Evolutionary conservation across 2,113 vertebrate genomes (phyloP).

Genomic region (Lagopus muta): DNA sequence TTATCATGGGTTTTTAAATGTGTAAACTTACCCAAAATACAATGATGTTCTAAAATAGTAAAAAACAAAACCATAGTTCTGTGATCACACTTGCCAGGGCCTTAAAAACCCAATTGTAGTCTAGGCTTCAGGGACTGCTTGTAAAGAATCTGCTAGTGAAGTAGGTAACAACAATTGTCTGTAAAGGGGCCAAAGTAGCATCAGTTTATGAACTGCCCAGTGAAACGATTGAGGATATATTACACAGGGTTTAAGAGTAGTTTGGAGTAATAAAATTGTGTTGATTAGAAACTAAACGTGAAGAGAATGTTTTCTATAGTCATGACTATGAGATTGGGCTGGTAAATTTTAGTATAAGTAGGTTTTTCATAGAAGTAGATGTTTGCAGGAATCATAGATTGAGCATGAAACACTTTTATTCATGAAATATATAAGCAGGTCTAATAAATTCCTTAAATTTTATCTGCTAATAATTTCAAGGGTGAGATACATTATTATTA

Average conservation of each 20-base stretch:
- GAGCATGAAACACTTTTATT: background rate
- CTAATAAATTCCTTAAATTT: background rate
- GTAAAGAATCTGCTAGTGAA: background rate
- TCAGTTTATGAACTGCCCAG: background rate
- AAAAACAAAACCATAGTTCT: background rate
- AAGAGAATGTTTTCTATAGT: background rate
- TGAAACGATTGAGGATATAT: background rate
- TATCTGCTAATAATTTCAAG: background rate
- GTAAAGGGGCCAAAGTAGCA: background rate
- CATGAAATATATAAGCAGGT: too few species aligned
- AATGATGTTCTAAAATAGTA: background rate
- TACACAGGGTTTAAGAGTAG: background rate
- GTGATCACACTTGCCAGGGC: background rate
- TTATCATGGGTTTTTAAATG: background rate
- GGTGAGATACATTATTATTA: background rate
- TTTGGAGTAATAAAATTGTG: background rate
- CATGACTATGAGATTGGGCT: background rate
- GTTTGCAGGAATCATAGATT: accelerated
- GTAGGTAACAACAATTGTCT: background rate
- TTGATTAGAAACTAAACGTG: background rate
- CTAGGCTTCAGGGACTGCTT: background rate
- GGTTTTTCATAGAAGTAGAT: too few species aligned
- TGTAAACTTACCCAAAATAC: background rate
- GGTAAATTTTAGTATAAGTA: background rate
- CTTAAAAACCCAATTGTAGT: background rate